phyloP scores from a whole-genome alignment of 2,888 invertebrate genomes.

The Drosophila monieri region DNA sequence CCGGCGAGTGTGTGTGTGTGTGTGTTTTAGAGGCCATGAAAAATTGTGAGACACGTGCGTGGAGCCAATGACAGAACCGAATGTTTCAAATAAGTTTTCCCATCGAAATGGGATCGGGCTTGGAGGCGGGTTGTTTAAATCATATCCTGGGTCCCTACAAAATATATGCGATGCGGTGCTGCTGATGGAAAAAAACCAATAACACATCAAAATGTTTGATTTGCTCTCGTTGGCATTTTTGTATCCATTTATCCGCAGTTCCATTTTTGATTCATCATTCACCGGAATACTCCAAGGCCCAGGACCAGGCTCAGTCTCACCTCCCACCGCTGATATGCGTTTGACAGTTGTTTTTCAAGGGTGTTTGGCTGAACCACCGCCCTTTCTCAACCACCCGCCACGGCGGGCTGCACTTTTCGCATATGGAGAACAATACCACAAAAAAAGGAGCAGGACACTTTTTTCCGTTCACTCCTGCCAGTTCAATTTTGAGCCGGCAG shows the following conservation, averaged over 20 bases:
- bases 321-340: slow-evolving; percentile 64
- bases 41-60: slow-evolving; percentile 71
- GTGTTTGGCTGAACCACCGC: slow-evolving; percentile 67
- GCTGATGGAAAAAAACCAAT: slow-evolving; percentile 51
- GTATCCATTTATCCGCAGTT: slow-evolving; percentile 10
- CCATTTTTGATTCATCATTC: slow-evolving; percentile 35
- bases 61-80: slow-evolving; percentile 46
- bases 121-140: not conserved
- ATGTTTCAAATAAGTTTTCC: slow-evolving; percentile 31
- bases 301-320: slow-evolving; percentile 24
- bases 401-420: slow-evolving; percentile 42
- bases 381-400: slow-evolving; percentile 29
- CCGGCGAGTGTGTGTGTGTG: slow-evolving; percentile 7
- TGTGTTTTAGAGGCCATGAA: slow-evolving; percentile 51
- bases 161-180: not conserved
- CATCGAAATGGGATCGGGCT: not conserved
- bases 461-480: not conserved
- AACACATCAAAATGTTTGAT: slow-evolving; percentile 48
- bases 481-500: slow-evolving; percentile 32
- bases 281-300: slow-evolving; percentile 14
- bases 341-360: slow-evolving; percentile 81
- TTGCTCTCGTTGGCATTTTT: slow-evolving; percentile 30
- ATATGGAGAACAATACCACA: slow-evolving; percentile 8
- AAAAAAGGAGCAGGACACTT: slow-evolving; percentile 7
- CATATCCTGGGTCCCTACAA: slow-evolving; percentile 6